phyloP scores from a whole-genome alignment of 1,140 invertebrate genomes.

The Charaxes varanes region DNA sequence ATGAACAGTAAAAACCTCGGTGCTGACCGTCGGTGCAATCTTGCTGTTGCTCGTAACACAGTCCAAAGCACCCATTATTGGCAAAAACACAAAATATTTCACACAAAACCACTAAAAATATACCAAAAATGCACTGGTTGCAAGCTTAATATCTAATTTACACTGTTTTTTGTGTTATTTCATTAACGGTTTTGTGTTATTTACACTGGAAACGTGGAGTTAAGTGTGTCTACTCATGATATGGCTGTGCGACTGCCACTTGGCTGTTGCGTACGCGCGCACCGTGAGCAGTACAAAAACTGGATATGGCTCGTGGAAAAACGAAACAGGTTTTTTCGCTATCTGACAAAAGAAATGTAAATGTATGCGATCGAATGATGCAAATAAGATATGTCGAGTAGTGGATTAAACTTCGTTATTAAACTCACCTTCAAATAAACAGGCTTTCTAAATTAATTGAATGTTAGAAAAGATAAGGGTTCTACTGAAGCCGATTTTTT shows the following conservation, averaged over 20 bases:
- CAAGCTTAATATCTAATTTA: too few relatives aligned
- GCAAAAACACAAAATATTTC: constrained; percentile 9
- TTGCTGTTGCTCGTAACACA: constrained; percentile 40
- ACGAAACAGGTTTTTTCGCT: too few relatives aligned
- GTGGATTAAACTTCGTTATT: too few relatives aligned
- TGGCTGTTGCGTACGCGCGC: constrained; percentile 22
- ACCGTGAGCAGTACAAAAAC: constrained; percentile 4
- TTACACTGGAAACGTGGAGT: neutral
- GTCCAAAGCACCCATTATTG: constrained; percentile 48
- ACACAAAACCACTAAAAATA: constrained; percentile 6
- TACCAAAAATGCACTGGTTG: neutral
- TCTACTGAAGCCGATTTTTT: too few relatives aligned
- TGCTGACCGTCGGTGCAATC: constrained; percentile 43
- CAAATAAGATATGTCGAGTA: too few relatives aligned
- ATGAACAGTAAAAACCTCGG: constrained; percentile 49
- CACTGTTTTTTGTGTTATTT: too few relatives aligned
- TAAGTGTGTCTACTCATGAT: constrained; percentile 26
- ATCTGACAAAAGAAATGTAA: too few relatives aligned
- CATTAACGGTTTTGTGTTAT: neutral
- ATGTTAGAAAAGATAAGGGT: too few relatives aligned
- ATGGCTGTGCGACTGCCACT: constrained; percentile 33
- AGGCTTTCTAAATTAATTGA: too few relatives aligned
- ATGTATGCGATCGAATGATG: too few relatives aligned
- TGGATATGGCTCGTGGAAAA: constrained; percentile 26
- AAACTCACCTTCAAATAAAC: too few relatives aligned